These are phyloP conservation scores for Anagrus nilaparvatae DNA, from an alignment of 1,140 invertebrate species.

Conservation along the genomic window DNA sequence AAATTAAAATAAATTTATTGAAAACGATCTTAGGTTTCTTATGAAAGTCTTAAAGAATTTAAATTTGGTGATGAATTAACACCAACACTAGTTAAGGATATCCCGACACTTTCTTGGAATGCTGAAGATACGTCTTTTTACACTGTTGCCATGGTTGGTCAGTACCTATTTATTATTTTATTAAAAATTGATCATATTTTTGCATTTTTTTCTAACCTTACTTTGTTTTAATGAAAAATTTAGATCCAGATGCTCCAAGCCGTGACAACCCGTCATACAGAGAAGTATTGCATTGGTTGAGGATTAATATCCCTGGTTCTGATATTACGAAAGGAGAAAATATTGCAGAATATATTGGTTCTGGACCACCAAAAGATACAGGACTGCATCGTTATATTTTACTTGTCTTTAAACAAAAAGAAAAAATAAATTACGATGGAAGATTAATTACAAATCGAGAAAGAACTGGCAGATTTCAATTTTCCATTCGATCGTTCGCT, in stretches of 20 bases:
- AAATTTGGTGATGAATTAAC: constrained; percentile 10
- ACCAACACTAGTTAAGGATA: constrained; percentile 12
- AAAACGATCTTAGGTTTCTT: too few species aligned
- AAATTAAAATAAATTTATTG: too few species aligned
- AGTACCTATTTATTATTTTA: too few species aligned
- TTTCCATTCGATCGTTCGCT: constrained; percentile 30
- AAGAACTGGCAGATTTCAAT: constrained; percentile 19
- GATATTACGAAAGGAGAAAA: constrained; percentile 42
- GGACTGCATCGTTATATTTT: constrained; percentile 58
- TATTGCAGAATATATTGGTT: constrained; percentile 46
- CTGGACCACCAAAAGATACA: constrained; percentile 31
- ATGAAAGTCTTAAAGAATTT: constrained; percentile 10
- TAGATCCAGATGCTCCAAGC: constrained; percentile 47
- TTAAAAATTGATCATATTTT: too few species aligned
- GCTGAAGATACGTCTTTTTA: not conserved
- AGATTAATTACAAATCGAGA: constrained; percentile 13
- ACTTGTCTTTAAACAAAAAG: constrained; percentile 49
- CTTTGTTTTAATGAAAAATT: too few species aligned
- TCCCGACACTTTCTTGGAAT: constrained; percentile 1
- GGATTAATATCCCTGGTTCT: constrained; percentile 49
- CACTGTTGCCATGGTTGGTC: constrained; percentile 11
- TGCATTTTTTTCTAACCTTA: too few species aligned
- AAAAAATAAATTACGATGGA: constrained; percentile 41
- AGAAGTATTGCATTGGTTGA: constrained; percentile 50
- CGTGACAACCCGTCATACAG: constrained; percentile 28